Evolutionary conservation across 2,888 invertebrate species (phyloP).

Genomic region (Ophraella communa): DNA sequence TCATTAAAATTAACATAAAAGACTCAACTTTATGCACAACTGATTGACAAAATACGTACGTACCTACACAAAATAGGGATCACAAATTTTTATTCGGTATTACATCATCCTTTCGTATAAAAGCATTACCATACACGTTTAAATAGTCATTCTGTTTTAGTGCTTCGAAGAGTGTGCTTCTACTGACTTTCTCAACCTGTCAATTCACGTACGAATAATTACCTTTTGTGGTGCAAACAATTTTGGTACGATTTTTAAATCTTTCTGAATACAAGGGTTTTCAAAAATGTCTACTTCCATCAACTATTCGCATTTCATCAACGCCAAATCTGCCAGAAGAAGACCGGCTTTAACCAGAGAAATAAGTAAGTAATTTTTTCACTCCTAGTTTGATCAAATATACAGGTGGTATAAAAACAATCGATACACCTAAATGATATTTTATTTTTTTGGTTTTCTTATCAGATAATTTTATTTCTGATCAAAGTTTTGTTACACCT

Average conservation of each 20-base stretch:
- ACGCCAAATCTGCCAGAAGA: conserved; percentile 60
- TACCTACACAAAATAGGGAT: background rate
- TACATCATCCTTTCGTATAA: conserved; percentile 10
- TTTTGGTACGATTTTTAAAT: background rate
- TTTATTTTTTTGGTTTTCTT: too few relatives aligned
- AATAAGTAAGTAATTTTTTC: conserved; percentile 59
- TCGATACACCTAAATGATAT: too few relatives aligned
- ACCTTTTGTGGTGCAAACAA: background rate
- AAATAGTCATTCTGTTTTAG: background rate
- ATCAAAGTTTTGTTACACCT: too few relatives aligned
- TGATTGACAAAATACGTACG: background rate
- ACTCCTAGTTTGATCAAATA: too few relatives aligned
- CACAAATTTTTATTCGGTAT: background rate
- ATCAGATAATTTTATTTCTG: too few relatives aligned
- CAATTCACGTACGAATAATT: background rate
- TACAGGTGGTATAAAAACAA: background rate
- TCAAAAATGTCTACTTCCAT: conserved; percentile 44
- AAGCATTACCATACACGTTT: background rate
- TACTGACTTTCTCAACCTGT: conserved; percentile 2
- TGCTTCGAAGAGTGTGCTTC: background rate
- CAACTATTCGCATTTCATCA: conserved; percentile 62
- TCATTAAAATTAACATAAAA: too few relatives aligned
- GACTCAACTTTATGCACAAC: background rate
- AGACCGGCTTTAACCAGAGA: conserved; percentile 63
- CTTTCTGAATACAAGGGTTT: background rate